Base-by-base conservation (phyloP, 2,888 invertebrate species). In the Chaitophorus viminalis region DNA sequence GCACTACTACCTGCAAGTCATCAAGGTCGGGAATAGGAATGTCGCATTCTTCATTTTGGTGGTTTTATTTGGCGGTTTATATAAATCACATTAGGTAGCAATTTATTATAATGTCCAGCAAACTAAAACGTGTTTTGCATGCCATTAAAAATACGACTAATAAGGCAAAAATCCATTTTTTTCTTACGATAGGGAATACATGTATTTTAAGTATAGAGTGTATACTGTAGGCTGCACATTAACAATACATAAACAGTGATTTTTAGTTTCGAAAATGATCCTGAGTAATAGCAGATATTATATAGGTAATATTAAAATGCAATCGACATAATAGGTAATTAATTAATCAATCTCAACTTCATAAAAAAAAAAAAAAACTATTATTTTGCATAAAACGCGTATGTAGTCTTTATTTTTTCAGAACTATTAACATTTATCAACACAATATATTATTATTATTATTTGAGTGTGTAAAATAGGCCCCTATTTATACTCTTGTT, bases 81-180 rank as follows among this genome's bases (percentile, higher is more conserved):
- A 78, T 85, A 85, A 85, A 85, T 85, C 85, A 78, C 68, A 78
- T 78, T 18, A 33, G 31, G n/a, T 33, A 36, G 52, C 52, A 52
- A 77, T 70, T 52, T 76, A 75, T 84, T 84, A 65, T 83, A 75
- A 83, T 74, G 29, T 46, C 46, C 21, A 78, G 36, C n/a, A 52
- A 14, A 68, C 77, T 52, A 77, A 85, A 85, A 85, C 85, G 33
- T 85, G 85, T 85, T 85, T 85, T 70, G 85, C 77, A 85, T n/a
- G n/a, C 68, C 31, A 77, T 33, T 70, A 52, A 31, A 68, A 52
- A 77, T 68, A 65, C 18, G 52, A 70, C 68, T 85, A 85, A 85
- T 78, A 77, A 85, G 77, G 77, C 68, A 52, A 85, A 85, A 76
- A 21, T 54, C 2, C 72, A 36, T 82, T 82, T 54, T 52, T 83